Base-by-base conservation (phyloP, 1,140 invertebrate genomes). In the Trichonephila inaurata region DNA sequence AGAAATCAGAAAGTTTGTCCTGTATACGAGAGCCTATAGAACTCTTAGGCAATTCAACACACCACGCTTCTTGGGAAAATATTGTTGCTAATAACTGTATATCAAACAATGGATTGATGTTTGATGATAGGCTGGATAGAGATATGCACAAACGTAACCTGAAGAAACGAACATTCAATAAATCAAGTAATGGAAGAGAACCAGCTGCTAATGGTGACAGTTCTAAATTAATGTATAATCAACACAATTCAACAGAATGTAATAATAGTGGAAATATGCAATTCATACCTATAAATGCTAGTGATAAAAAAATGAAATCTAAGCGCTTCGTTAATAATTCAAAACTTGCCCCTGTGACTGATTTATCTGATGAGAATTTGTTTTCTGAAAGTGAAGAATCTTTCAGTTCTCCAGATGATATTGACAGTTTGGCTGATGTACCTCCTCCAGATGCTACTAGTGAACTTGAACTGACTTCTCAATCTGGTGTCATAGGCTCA, bases 11-110 rank as follows among this genome's bases (percentile, higher is more conserved):
- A 62, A 94, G 93, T 88, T 24, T 94, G 44, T 89, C 86, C 19
- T 89, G 92, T 33, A 94, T 83, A 64, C 62, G 89, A 61, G 77
- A 94, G 77, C 89, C 89, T 69, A 85, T 94, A 91, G 86, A 94
- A 87, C 24, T 94, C 40, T 44, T 94, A 61, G 87, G 77, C 14
- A 94, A 94, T 18, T 95, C 95, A 62, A 95, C 87, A 60, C 93
- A 94, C 40, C 93, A 94, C 61, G 77, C 93, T 21, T 94, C 93
- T 3, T 94, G 93, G 93, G 93, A 94, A 85, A 94, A 94, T 85
- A 72, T 94, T 83, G 88, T 94, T 64, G 69, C 93, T 1, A 94
- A 90, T 24, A 94, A 90, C 21, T 86, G 72, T 69, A 33, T 85
- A 19, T 44, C 93, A 14, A 94, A 85, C 24, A 90, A 19, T 61